Evolutionary conservation across 2,797 vertebrate genomes (phyloP).

Genomic region (Coendou prehensilis): DNA sequence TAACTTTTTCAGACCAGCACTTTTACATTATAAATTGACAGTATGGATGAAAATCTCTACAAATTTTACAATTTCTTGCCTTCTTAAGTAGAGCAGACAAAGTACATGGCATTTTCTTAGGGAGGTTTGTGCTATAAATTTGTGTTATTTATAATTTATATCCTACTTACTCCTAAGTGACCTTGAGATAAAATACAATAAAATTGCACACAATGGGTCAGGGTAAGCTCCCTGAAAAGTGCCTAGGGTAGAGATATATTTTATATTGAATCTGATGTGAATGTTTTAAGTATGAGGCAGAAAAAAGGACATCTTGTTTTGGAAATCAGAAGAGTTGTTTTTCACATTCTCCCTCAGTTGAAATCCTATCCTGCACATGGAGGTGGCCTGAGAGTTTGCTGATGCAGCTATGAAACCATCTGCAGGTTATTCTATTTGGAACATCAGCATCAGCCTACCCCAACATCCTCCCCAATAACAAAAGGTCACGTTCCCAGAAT

Average conservation of each 20-base stretch:
- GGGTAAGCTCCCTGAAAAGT: constrained; percentile 7
- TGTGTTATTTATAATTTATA: constrained; percentile 65
- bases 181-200: constrained; percentile 54
- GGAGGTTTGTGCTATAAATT: constrained; percentile 14
- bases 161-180: constrained; percentile 49
- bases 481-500: neutral
- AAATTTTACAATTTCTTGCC: constrained; percentile 55
- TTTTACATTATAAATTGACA: constrained; percentile 31
- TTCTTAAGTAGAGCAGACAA: constrained; percentile 51
- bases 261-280: constrained; percentile 39
- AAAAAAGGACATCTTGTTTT: constrained; percentile 46
- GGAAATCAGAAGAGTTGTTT: neutral
- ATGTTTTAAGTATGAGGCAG: constrained; percentile 45
- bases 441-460: neutral
- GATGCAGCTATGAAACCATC: neutral
- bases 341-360: neutral
- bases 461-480: neutral
- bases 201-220: neutral
- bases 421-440: neutral
- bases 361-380: neutral
- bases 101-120: constrained; percentile 38
- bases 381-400: constrained; percentile 20
- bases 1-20: neutral
- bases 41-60: constrained; percentile 52
- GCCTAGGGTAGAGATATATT: neutral